Conservation (phyloP, 2,797 vertebrate species). For the Trachops cirrhosus region DNA sequence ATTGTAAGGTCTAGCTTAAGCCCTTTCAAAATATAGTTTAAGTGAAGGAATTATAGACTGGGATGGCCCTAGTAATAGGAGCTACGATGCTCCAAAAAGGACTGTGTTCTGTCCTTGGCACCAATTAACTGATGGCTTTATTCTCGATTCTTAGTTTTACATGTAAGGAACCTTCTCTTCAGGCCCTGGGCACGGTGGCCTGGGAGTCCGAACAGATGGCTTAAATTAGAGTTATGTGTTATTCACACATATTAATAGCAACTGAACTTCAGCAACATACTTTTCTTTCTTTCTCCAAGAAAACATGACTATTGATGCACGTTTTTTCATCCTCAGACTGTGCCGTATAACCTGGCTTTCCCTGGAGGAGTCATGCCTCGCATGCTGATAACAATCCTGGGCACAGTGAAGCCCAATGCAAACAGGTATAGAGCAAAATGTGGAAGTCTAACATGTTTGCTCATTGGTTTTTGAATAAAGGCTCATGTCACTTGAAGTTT, state of each 20-base stretch:
- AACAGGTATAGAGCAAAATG: constrained; percentile 68
- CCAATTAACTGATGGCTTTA: not conserved
- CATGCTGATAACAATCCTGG: constrained; percentile 88
- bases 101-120: not conserved
- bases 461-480: constrained; percentile 24
- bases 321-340: constrained; percentile 80
- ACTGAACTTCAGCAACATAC: not conserved
- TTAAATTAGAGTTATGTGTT: not conserved
- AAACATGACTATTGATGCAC: not conserved
- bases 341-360: constrained; percentile 89
- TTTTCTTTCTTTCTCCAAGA: not conserved
- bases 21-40: not conserved
- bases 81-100: not conserved
- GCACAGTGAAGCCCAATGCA: constrained; percentile 71
- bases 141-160: not conserved
- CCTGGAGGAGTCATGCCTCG: constrained; percentile 88
- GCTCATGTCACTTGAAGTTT: not conserved
- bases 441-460: not conserved
- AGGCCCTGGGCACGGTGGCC: not conserved
- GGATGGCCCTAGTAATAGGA: not conserved
- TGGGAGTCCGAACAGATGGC: not conserved
- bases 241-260: not conserved
- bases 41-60: not conserved
- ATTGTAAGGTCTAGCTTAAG: not conserved
- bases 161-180: not conserved